Conservation (phyloP, 53 echinoderm and acorn worm genomes). For the Paracentrotus lividus region DNA sequence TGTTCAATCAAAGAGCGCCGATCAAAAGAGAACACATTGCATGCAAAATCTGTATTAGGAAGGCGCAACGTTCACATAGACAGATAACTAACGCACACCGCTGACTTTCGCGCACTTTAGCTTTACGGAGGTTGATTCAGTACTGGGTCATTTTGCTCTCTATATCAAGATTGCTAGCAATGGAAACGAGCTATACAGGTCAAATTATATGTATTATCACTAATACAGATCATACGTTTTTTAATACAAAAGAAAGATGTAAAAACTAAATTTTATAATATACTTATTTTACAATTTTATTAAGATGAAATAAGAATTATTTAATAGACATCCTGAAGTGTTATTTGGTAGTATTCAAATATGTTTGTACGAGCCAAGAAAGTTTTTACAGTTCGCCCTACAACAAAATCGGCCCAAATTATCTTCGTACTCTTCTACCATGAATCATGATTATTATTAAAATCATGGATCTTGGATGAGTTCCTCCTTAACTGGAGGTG, state of each 20-base stretch:
- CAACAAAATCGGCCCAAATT: background rate
- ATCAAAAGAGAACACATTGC: background rate
- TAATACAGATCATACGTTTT: background rate
- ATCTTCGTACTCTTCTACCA: background rate
- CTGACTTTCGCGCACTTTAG: background rate
- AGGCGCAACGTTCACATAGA: no score
- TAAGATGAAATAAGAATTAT: background rate
- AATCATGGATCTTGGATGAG: no score
- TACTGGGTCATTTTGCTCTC: background rate
- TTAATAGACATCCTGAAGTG: background rate
- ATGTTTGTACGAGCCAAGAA: background rate
- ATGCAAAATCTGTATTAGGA: background rate
- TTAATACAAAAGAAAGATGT: background rate
- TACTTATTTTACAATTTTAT: background rate
- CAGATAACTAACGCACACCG: background rate
- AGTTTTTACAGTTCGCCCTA: background rate
- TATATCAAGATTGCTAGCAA: background rate
- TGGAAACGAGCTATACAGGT: background rate
- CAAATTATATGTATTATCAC: no score
- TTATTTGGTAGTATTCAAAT: background rate
- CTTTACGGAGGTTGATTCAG: background rate
- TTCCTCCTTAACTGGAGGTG: no score
- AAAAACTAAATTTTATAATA: background rate
- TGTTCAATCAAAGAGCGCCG: conserved; percentile 23
- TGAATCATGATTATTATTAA: no score